phyloP scores from a whole-genome alignment of 2,797 vertebrate species.

The Rhinophrynus dorsalis region DNA sequence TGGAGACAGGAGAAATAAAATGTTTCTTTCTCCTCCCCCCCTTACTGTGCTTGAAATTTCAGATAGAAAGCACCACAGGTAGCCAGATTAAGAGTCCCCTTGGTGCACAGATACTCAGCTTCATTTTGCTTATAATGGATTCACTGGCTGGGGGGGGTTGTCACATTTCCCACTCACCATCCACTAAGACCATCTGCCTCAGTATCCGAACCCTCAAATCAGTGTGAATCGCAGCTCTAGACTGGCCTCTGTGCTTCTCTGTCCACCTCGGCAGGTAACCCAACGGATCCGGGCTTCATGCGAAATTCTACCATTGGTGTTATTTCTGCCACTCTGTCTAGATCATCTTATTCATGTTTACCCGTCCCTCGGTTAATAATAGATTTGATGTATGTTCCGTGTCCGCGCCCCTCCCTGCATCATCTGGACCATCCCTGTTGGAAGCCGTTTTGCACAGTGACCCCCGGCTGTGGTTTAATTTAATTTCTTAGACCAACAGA shows the following conservation, averaged over 20 bases:
- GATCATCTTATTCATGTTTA: conserved; percentile 62
- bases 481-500: conserved; percentile 79
- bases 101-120: conserved; percentile 70
- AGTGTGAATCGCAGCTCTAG: conserved; percentile 56
- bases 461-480: conserved; percentile 82
- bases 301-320: too few species aligned
- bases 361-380: conserved; percentile 59
- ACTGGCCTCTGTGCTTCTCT: conserved; percentile 21
- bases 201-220: conserved; percentile 68
- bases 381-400: conserved; percentile 60
- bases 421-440: conserved; percentile 82
- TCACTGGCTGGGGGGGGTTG: conserved; percentile 55
- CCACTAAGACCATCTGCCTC: conserved; percentile 55
- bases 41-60: conserved; percentile 68
- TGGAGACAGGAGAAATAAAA: not conserved
- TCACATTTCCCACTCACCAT: conserved; percentile 10
- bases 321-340: conserved; percentile 56
- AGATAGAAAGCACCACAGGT: conserved; percentile 80
- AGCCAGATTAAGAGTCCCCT: conserved; percentile 79
- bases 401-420: conserved; percentile 65
- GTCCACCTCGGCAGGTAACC: conserved; percentile 75
- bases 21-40: conserved; percentile 57
- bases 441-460: conserved; percentile 83
- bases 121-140: conserved; percentile 75
- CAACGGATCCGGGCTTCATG: conserved; percentile 55